Evolutionary conservation across 2,888 invertebrate genomes (phyloP).

Genomic region (Pyralis farinalis): DNA sequence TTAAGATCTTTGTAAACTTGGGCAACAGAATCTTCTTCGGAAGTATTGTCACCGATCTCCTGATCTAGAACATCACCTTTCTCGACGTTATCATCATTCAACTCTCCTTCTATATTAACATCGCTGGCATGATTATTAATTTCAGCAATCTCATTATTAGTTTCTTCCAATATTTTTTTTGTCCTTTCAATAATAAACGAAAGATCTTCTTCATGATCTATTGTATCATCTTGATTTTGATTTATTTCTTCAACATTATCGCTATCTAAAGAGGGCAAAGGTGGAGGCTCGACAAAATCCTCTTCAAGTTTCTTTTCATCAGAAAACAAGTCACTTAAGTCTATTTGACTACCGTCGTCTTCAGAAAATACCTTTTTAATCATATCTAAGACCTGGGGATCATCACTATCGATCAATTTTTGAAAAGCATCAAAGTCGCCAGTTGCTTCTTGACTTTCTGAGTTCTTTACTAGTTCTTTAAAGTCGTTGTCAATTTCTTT

Average conservation of each 20-base stretch:
- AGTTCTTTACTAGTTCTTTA: background rate
- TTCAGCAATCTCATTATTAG: conserved; percentile 5
- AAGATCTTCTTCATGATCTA: conserved; percentile 18
- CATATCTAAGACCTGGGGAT: conserved; percentile 13
- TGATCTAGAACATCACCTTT: conserved; percentile 18
- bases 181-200: conserved; percentile 6
- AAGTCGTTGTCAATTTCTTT: background rate
- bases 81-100: conserved; percentile 13
- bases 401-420: conserved; percentile 13
- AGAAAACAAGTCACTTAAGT: conserved; percentile 4
- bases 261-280: background rate
- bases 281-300: background rate
- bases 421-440: conserved; percentile 11
- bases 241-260: background rate
- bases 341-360: conserved; percentile 15
- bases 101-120: conserved; percentile 8
- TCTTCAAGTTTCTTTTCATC: background rate
- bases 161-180: conserved; percentile 17
- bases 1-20: conserved; percentile 45
- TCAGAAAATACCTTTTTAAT: conserved; percentile 24
- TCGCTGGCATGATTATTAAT: conserved; percentile 11
- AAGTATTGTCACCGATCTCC: no score
- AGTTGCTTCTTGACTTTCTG: background rate
- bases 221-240: conserved; percentile 12
- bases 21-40: conserved; percentile 41